Evolutionary conservation across 2,113 vertebrate genomes (phyloP).

Genomic region (Dromaius novaehollandiae): DNA sequence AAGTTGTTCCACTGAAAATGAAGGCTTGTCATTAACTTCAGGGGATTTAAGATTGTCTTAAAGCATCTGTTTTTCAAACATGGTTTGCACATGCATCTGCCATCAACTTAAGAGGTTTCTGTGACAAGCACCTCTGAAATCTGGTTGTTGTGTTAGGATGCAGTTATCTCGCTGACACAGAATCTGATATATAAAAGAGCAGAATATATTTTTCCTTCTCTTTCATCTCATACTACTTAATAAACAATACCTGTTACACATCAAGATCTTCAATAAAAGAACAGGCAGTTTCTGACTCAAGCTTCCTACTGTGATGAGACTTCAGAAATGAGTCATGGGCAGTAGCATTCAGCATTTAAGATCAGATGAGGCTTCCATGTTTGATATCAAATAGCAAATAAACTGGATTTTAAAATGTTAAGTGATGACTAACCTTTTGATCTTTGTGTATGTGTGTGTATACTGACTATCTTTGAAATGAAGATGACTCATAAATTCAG

Average conservation of each 20-base stretch:
- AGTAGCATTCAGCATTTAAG: not conserved
- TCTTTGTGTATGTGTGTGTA: not conserved
- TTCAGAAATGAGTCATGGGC: not conserved
- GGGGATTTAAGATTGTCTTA: not conserved
- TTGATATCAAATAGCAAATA: not conserved
- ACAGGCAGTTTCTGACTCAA: not conserved
- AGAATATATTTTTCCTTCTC: not conserved
- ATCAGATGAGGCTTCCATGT: not conserved
- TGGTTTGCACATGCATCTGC: not conserved
- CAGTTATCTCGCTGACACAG: not conserved
- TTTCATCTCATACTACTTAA: not conserved
- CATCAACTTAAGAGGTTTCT: not conserved
- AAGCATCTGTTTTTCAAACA: not conserved
- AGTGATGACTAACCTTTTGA: not conserved
- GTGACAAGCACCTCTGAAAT: not conserved
- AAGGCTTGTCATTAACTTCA: not conserved
- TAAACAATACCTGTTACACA: not conserved
- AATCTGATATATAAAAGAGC: not conserved
- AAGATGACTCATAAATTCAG: slow-evolving; percentile 6
- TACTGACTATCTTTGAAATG: not conserved
- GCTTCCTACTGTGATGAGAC: not conserved
- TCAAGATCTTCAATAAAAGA: not conserved
- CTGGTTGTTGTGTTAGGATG: not conserved
- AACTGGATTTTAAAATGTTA: not conserved
- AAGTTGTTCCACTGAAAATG: not conserved